Percentiles rank a stretch among this genome's conserved stretches.
These are phyloP conservation scores for Gonioctena quinquepunctata DNA, from an alignment of 1,140 invertebrate species.

Conservation along the genomic window DNA sequence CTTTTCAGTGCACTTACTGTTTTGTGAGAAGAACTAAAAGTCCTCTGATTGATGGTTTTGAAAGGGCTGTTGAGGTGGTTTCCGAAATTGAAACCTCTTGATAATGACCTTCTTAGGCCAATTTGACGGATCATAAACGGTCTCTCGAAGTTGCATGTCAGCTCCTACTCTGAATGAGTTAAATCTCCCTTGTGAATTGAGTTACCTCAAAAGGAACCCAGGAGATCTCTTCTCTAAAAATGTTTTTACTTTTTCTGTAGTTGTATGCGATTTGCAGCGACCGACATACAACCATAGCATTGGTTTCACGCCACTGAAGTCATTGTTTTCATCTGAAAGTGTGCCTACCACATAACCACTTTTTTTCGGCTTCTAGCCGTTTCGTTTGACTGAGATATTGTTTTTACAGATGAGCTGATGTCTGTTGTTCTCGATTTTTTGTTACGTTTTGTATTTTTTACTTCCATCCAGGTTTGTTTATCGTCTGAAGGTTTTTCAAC, in stretches of 20 bases:
- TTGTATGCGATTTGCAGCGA: background rate
- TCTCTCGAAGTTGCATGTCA: background rate
- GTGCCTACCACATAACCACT: background rate
- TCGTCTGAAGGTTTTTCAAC: too few species aligned
- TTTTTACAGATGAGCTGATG: too few species aligned
- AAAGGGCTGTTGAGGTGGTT: background rate
- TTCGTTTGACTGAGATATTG: background rate
- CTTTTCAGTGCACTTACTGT: background rate
- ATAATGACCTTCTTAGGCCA: background rate
- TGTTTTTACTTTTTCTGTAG: background rate
- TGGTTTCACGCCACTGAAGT: background rate
- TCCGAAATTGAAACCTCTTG: background rate
- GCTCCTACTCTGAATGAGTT: background rate
- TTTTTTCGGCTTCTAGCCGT: background rate
- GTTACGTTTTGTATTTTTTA: background rate
- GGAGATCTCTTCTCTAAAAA: background rate
- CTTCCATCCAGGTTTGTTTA: background rate
- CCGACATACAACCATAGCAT: background rate
- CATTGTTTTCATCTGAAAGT: background rate
- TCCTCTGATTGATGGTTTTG: background rate
- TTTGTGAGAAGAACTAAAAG: background rate
- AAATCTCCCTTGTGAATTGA: background rate
- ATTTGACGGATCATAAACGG: background rate
- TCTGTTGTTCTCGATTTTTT: too few species aligned
- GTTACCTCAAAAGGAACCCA: background rate